phyloP scores from a whole-genome alignment of 1,140 invertebrate genomes.

The Hyles vespertilio region DNA sequence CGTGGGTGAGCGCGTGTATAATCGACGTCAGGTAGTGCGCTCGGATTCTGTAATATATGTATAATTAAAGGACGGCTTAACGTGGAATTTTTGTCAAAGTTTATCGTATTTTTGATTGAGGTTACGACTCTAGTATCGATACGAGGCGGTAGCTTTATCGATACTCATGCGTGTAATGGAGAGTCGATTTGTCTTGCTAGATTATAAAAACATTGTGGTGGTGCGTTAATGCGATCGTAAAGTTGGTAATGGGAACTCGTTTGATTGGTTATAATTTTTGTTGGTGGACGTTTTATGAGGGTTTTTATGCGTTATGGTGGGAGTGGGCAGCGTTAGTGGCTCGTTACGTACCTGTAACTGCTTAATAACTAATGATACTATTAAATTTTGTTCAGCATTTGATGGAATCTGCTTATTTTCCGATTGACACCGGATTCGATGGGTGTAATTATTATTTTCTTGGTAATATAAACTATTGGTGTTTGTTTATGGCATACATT shows the following conservation, averaged over 20 bases:
- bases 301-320: constrained; percentile 6
- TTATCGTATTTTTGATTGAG: constrained; percentile 3
- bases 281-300: constrained; percentile 15
- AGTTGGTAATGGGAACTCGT: constrained; percentile 34
- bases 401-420: background rate
- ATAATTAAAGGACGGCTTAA: constrained; percentile 68
- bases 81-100: constrained; percentile 3
- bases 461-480: too few relatives aligned
- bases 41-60: constrained; percentile 65
- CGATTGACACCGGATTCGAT: background rate
- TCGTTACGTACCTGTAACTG: constrained; percentile 9
- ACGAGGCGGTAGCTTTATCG: background rate
- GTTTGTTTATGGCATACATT: too few relatives aligned
- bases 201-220: constrained; percentile 55
- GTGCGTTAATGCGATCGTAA: constrained; percentile 32
- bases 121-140: background rate
- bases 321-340: constrained; percentile 6
- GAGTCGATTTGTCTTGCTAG: constrained; percentile 57
- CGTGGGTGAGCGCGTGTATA: constrained; percentile 71
- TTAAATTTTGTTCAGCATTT: constrained; percentile 1
- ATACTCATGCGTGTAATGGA: constrained; percentile 25
- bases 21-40: constrained; percentile 66
- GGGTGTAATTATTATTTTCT: background rate
- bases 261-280: constrained; percentile 50
- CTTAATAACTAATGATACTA: constrained; percentile 11